Conservation (phyloP, 2,113 vertebrate species). For the Bothrops jararaca region DNA sequence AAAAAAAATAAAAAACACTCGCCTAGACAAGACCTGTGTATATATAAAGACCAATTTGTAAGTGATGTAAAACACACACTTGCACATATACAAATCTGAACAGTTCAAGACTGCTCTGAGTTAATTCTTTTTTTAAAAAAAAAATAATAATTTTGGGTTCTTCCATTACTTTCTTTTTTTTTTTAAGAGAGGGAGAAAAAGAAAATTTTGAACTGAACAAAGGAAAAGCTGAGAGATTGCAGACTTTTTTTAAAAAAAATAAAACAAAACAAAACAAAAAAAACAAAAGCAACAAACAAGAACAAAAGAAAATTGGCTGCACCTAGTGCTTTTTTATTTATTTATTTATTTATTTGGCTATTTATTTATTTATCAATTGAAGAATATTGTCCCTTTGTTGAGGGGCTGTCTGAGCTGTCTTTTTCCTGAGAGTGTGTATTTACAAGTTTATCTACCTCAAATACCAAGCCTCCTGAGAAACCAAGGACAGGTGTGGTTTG, state of each 20-base stretch:
- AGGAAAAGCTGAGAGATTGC: neutral
- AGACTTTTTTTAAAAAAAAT: neutral
- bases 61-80: conserved; percentile 34
- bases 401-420: neutral
- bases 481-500: conserved; percentile 23
- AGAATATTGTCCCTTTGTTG: neutral
- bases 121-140: neutral
- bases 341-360: conserved; percentile 31
- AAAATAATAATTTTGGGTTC: conserved; percentile 7
- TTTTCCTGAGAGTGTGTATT: neutral
- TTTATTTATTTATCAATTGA: conserved; percentile 21
- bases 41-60: conserved; percentile 36
- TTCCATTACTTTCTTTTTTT: neutral
- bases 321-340: neutral
- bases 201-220: neutral
- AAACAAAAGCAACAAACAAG: neutral
- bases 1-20: conserved; percentile 17
- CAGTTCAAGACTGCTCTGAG: conserved; percentile 30
- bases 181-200: neutral
- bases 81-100: conserved; percentile 32
- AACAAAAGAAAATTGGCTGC: neutral
- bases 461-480: conserved; percentile 4
- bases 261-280: neutral
- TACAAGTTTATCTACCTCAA: conserved; percentile 26
- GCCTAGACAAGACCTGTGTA: conserved; percentile 28